Conservation (phyloP, 2,113 vertebrate species). For the Hippocampus mohnikei region DNA sequence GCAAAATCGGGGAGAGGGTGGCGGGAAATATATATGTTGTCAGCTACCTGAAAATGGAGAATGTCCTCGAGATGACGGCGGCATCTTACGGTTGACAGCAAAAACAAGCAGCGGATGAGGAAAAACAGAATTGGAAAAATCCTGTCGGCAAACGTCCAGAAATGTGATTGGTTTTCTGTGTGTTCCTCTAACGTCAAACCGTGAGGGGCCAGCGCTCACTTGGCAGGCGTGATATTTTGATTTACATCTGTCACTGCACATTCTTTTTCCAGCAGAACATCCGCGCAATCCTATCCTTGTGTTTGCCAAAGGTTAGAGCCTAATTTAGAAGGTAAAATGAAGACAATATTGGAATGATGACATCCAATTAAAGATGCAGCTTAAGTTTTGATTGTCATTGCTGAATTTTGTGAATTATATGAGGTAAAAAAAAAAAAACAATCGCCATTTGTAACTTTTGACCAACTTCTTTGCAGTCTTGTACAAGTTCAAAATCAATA, state of each 20-base stretch:
- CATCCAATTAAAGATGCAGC: neutral
- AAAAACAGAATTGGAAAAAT: constrained; percentile 18
- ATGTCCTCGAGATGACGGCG: constrained; percentile 17
- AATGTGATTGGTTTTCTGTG: constrained; percentile 1
- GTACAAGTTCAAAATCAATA: neutral
- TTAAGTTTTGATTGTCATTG: neutral
- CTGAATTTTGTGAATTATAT: constrained; percentile 10
- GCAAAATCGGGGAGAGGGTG: neutral
- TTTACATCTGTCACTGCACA: constrained; percentile 23
- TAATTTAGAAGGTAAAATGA: constrained; percentile 6
- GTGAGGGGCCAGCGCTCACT: constrained; percentile 10
- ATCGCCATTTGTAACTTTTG: constrained; percentile 9
- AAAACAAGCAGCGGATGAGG: constrained; percentile 12
- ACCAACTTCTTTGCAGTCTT: neutral
- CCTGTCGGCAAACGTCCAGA: constrained; percentile 12
- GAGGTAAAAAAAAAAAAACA: constrained; percentile 3
- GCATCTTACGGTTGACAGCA: constrained; percentile 1
- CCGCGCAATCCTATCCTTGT: neutral
- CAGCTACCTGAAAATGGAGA: constrained; percentile 14
- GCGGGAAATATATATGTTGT: neutral
- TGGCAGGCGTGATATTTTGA: constrained; percentile 32
- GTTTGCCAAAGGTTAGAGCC: constrained; percentile 21
- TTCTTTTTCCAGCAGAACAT: constrained; percentile 21
- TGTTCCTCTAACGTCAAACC: constrained; percentile 26
- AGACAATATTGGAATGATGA: neutral